Evolutionary conservation across 2,888 invertebrate genomes (phyloP), one percentile per base, ranked within the genome.

Genomic region (Aleiodes alternator): DNA sequence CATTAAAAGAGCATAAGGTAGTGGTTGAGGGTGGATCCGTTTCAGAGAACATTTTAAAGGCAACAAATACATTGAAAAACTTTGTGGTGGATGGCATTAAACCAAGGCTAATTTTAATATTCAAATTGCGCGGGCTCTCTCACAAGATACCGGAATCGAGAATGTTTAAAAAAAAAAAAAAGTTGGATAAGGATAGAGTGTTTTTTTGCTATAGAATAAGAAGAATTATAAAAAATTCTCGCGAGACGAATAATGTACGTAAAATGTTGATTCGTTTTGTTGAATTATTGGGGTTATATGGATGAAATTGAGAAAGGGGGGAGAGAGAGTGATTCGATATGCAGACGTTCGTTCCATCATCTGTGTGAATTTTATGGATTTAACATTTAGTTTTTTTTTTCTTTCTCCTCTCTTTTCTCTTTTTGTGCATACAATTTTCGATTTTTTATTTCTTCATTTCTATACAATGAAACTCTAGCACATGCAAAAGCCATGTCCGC

Each of bases 101-200:
- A 76, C 76, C 72, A 78, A 79, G 80, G 82, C 87, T 89, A 87
- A 89, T 88, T 86, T 89, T 87, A 87, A 87, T 88, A 88, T 89
- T 89, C 83, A 89, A 88, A 88, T 88, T 87, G 81, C 80, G 78
- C 81, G 82, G 83, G 80, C 73, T 76, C 77, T 76, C 77, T 84
- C 82, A 23, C 23, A 86, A 83, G 51, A 75, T 69, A 4, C 53
- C 48, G 34, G 73, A 68, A 68, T 66, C 23, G 68, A 56, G 66
- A 9, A 43, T 43, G 9, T 43, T n/a, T n/a, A n/a, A n/a, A n/a
- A n/a, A n/a, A n/a, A n/a, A n/a, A 43, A 43, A 8, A 38, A 38
- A 38, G 38, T 38, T 38, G 38, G 8, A 38, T 38, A 38, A 38
- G 3, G 43, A 43, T 43, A 9, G 43, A 43, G 9, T 43, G 4